A percentile compares a stretch with the other conserved stretches of the same genome.
These are phyloP conservation scores for Clusia tigrina DNA, from an alignment of 2,888 invertebrate species.

Conservation along the genomic window DNA sequence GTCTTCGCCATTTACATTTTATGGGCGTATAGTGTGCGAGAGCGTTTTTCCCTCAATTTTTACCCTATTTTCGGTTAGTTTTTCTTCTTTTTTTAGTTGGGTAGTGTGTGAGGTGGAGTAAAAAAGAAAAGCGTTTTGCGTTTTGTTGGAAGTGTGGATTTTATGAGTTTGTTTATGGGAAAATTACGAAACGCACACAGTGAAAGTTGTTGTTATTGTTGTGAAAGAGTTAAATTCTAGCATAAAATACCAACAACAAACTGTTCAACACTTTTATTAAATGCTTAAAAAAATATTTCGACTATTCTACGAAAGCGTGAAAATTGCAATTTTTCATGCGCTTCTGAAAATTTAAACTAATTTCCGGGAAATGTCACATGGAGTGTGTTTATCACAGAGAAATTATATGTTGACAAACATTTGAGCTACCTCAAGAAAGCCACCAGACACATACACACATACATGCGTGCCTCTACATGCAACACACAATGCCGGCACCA, in stretches of 20 bases:
- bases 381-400: slow-evolving; percentile 33
- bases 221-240: too few species aligned
- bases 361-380: slow-evolving; percentile 31
- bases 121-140: slow-evolving; percentile 19
- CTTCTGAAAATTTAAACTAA: background rate
- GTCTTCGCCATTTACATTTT: slow-evolving; percentile 15
- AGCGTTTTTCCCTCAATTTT: slow-evolving; percentile 17
- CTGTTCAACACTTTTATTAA: too few species aligned
- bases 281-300: background rate
- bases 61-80: background rate
- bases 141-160: slow-evolving; percentile 53
- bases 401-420: slow-evolving; percentile 39
- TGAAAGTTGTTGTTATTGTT: slow-evolving; percentile 47
- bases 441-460: background rate
- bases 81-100: background rate
- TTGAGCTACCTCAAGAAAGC: slow-evolving; percentile 26
- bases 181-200: too few species aligned
- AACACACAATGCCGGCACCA: too few species aligned
- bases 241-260: too few species aligned
- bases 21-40: slow-evolving; percentile 7
- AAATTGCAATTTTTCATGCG: slow-evolving; percentile 33
- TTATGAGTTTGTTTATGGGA: slow-evolving; percentile 59
- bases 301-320: slow-evolving; percentile 28
- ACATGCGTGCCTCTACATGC: background rate
- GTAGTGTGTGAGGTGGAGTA: slow-evolving; percentile 13